These are phyloP conservation scores for Eulemur albifrons DNA, from an alignment of 2,797 vertebrate genomes.

Conservation along the genomic window DNA sequence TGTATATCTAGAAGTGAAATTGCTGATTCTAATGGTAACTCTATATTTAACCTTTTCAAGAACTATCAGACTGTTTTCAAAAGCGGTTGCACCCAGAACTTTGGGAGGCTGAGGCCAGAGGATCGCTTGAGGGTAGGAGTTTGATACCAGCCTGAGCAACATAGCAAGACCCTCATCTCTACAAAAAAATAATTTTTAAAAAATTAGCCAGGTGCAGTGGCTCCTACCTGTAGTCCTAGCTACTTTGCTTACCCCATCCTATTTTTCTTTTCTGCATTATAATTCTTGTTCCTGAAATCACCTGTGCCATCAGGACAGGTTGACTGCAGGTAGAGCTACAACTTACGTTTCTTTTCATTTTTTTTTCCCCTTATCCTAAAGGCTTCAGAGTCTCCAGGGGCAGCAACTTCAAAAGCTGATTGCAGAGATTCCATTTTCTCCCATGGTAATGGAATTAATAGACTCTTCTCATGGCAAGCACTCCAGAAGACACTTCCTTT, in stretches of 20 bases:
- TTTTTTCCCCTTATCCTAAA: not conserved
- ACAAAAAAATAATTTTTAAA: not conserved
- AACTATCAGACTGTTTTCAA: not conserved
- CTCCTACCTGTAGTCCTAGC: not conserved
- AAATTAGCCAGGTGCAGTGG: not conserved
- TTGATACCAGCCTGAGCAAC: not conserved
- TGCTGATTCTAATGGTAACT: not conserved
- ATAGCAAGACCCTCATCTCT: not conserved
- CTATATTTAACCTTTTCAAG: not conserved
- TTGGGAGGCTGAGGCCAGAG: not conserved
- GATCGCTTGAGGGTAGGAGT: not conserved
- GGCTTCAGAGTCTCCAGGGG: not conserved
- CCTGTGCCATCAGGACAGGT: not conserved
- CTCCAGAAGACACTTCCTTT: not conserved
- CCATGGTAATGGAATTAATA: not conserved
- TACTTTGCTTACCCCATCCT: not conserved
- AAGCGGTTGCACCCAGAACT: not conserved
- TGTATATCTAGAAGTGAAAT: not conserved
- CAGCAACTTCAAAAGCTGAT: constrained; percentile 1
- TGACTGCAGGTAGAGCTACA: not conserved
- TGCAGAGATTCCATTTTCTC: constrained; percentile 4
- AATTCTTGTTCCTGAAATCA: not conserved
- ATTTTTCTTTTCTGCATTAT: not conserved
- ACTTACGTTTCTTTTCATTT: not conserved
- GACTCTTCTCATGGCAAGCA: not conserved